Conservation (phyloP, 2,113 vertebrate genomes). For the Progne subis region DNA sequence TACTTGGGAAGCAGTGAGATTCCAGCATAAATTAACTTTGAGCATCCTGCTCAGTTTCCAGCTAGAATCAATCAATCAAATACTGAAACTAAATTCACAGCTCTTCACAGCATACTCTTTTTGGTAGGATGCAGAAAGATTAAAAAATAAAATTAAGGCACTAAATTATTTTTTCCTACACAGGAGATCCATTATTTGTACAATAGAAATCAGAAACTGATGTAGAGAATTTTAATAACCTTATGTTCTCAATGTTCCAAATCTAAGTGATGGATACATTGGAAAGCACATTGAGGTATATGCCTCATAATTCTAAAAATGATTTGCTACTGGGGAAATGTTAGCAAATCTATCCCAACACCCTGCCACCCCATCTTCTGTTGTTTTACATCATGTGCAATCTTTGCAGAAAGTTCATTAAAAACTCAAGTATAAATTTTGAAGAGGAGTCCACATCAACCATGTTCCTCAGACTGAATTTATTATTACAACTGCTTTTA, state of each 20-base stretch:
- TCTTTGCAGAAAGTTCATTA: background rate
- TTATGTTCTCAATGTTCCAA: background rate
- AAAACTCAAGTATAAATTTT: background rate
- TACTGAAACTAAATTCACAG: background rate
- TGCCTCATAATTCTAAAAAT: background rate
- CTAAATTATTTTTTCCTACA: background rate
- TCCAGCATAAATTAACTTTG: conserved; percentile 55
- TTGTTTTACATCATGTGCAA: background rate
- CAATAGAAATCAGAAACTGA: background rate
- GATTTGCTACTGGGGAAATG: background rate
- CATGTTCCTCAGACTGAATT: background rate
- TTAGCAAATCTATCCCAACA: background rate
- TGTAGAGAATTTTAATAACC: background rate
- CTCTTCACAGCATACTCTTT: background rate
- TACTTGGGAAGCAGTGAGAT: conserved; percentile 14
- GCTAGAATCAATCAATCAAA: background rate
- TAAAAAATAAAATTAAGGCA: background rate
- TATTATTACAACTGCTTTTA: background rate
- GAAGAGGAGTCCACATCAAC: background rate
- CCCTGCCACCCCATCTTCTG: accelerated
- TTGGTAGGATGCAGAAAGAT: background rate
- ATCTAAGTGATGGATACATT: background rate
- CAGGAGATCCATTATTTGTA: background rate
- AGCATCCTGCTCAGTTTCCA: conserved; percentile 15
- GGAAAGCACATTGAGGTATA: background rate